Conservation (phyloP, 2,888 invertebrate species). For the Eristalinus sepulchralis region DNA sequence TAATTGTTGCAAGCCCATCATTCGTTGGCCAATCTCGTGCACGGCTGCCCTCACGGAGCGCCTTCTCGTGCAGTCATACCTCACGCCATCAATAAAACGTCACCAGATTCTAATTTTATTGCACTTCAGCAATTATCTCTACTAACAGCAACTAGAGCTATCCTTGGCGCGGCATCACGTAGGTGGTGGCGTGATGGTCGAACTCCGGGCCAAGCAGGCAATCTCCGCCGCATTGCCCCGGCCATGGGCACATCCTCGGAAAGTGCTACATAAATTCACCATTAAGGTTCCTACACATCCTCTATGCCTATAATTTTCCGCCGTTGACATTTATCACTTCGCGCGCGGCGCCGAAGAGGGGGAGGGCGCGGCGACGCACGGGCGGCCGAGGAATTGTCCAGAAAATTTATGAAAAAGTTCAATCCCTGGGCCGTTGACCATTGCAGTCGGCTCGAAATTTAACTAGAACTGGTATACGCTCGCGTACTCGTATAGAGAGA, state of each 20-base stretch:
- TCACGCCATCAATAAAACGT: slow-evolving; percentile 71
- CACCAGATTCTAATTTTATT: slow-evolving; percentile 71
- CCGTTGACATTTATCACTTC: slow-evolving; percentile 67
- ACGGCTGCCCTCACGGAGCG: slow-evolving; percentile 24
- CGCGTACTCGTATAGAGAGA: slow-evolving; percentile 24
- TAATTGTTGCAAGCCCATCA: slow-evolving; percentile 61
- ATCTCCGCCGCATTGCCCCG: slow-evolving; percentile 26
- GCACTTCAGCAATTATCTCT: slow-evolving; percentile 69
- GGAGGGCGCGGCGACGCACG: background rate
- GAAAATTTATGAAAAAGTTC: slow-evolving; percentile 63
- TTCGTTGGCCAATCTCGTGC: slow-evolving; percentile 43
- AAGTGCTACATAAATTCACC: slow-evolving; percentile 71
- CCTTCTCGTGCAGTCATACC: slow-evolving; percentile 43
- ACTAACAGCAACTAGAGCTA: slow-evolving; percentile 64
- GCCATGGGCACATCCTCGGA: slow-evolving; percentile 61
- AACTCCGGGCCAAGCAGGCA: slow-evolving; percentile 6
- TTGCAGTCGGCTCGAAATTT: slow-evolving; percentile 57
- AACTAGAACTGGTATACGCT: slow-evolving; percentile 51
- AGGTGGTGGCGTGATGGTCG: slow-evolving; percentile 52
- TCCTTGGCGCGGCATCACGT: slow-evolving; percentile 42
- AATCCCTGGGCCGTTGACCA: slow-evolving; percentile 46
- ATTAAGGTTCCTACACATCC: slow-evolving; percentile 71
- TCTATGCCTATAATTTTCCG: slow-evolving; percentile 68
- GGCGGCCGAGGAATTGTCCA: slow-evolving; percentile 17
- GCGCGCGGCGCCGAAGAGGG: background rate